phyloP scores from a whole-genome alignment of 2,113 vertebrate genomes.

The Redunca redunca region DNA sequence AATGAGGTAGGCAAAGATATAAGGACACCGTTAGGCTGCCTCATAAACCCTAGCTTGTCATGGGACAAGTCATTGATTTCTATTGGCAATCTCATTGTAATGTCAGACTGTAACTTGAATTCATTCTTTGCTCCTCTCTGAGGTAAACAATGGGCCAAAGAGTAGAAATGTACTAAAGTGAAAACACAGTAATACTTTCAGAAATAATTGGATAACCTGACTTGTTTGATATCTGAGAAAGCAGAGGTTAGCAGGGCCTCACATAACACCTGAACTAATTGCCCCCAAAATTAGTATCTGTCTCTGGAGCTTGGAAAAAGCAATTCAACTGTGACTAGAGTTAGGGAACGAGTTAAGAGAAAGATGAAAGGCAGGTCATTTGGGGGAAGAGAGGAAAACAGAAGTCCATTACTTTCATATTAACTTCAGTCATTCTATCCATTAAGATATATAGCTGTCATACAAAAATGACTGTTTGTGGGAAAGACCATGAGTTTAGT shows the following conservation, averaged over 20 bases:
- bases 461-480: not conserved
- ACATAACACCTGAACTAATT: slow-evolving; percentile 41
- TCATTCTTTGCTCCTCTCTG: slow-evolving; percentile 73
- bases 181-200: slow-evolving; percentile 57
- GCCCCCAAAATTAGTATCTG: slow-evolving; percentile 51
- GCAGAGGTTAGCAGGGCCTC: not conserved
- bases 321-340: slow-evolving; percentile 21
- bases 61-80: slow-evolving; percentile 80
- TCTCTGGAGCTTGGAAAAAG: slow-evolving; percentile 20
- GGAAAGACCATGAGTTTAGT: not conserved
- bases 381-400: not conserved
- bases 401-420: not conserved
- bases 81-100: slow-evolving; percentile 80
- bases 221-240: not conserved
- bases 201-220: slow-evolving; percentile 53
- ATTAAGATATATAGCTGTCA: not conserved
- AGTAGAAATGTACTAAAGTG: slow-evolving; percentile 27
- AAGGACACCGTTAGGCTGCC: slow-evolving; percentile 61
- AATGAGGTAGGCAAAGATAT: slow-evolving; percentile 66
- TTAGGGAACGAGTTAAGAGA: not conserved
- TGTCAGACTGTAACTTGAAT: slow-evolving; percentile 73
- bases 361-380: not conserved
- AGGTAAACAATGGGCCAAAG: slow-evolving; percentile 76
- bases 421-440: not conserved
- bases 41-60: slow-evolving; percentile 75